Evolutionary conservation across 2,113 vertebrate species (phyloP).

Genomic region (Fulica atra): DNA sequence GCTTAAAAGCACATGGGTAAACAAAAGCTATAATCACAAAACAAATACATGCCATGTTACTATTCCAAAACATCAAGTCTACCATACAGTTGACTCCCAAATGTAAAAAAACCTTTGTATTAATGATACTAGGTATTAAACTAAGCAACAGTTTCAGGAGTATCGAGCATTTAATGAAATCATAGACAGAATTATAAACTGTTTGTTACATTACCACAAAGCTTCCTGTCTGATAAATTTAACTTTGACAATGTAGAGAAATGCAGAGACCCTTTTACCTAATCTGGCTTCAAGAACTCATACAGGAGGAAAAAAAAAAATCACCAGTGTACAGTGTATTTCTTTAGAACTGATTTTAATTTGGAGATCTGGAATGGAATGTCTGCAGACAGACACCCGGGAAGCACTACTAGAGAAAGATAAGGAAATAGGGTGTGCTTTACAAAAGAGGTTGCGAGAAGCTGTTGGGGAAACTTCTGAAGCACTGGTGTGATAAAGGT

Average conservation of each 20-base stretch:
- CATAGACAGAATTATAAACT: not conserved
- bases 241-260: slow-evolving; percentile 25
- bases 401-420: not conserved
- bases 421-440: not conserved
- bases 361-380: slow-evolving; percentile 14
- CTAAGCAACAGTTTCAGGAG: not conserved
- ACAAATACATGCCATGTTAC: not conserved
- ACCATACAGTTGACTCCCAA: not conserved
- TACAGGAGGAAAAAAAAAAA: not conserved
- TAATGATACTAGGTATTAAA: not conserved
- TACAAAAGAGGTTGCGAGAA: not conserved
- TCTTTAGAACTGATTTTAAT: not conserved
- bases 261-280: not conserved
- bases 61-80: not conserved
- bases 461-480: not conserved
- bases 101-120: not conserved
- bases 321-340: not conserved
- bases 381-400: not conserved
- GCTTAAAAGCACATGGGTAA: slow-evolving; percentile 27
- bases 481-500: not conserved
- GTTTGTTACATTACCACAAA: not conserved
- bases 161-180: slow-evolving; percentile 27
- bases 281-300: not conserved
- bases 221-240: not conserved
- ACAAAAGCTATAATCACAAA: slow-evolving; percentile 50